phyloP scores from a whole-genome alignment of 2,797 vertebrate species.

The Gephyroberyx darwinii region DNA sequence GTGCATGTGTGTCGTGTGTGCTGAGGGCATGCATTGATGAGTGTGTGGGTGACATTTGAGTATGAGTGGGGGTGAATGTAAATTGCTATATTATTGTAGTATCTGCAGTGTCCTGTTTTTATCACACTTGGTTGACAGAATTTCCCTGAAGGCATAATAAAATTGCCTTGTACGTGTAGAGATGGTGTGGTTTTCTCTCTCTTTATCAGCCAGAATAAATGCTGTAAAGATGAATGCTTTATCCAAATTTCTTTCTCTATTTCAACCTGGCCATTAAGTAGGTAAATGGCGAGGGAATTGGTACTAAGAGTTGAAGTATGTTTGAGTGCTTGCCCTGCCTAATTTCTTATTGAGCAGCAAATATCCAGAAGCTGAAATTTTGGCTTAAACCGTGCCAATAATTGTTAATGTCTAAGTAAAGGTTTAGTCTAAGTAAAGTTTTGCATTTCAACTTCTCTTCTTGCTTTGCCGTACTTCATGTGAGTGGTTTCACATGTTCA shows the following conservation, averaged over 20 bases:
- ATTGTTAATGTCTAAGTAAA: no score
- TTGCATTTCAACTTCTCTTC: neutral
- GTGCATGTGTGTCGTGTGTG: constrained; percentile 40
- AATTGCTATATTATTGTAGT: constrained; percentile 64
- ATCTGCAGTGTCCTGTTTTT: constrained; percentile 62
- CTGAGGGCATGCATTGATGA: constrained; percentile 45
- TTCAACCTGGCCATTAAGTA: neutral
- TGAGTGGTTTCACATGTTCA: neutral
- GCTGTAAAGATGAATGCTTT: constrained; percentile 22
- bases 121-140: constrained; percentile 57
- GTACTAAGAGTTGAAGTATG: neutral
- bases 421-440: no score
- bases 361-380: neutral
- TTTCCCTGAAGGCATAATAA: constrained; percentile 63
- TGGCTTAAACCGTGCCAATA: no score
- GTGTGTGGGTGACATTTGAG: constrained; percentile 59
- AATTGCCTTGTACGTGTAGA: constrained; percentile 45
- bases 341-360: neutral
- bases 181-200: constrained; percentile 42
- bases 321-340: neutral
- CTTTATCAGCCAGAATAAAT: constrained; percentile 53
- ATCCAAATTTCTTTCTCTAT: constrained; percentile 27
- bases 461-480: neutral
- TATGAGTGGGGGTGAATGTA: constrained; percentile 52
- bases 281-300: neutral